Evolutionary conservation across 2,888 invertebrate genomes (phyloP).

Genomic region (Notodonta dromedarius): DNA sequence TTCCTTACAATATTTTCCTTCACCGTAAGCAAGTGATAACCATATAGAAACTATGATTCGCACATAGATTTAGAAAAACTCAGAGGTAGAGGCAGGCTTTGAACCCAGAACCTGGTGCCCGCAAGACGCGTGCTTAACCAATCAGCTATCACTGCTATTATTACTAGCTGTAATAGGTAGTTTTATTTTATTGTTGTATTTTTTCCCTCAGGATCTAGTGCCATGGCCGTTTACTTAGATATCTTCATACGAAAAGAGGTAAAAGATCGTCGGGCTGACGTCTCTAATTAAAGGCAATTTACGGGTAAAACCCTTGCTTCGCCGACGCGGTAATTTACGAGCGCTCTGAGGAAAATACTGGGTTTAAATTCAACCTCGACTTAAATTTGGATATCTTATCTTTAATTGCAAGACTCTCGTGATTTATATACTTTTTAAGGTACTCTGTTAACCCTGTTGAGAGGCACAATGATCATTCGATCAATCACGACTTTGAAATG

Average conservation of each 20-base stretch:
- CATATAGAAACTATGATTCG: too few relatives aligned
- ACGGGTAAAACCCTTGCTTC: slow-evolving; percentile 6
- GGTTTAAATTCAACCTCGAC: slow-evolving; percentile 2
- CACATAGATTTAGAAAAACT: too few relatives aligned
- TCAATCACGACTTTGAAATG: too few relatives aligned
- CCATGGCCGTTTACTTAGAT: neutral
- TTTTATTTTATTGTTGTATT: too few relatives aligned
- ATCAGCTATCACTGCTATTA: too few relatives aligned
- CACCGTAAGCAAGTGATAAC: too few relatives aligned
- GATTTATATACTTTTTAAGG: neutral
- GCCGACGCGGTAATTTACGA: slow-evolving; percentile 5
- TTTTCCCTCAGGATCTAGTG: neutral
- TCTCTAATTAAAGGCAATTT: slow-evolving; percentile 7
- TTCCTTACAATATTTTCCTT: too few relatives aligned
- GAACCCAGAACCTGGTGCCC: too few relatives aligned
- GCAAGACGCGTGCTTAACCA: too few relatives aligned
- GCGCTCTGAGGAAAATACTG: neutral
- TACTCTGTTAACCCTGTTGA: too few relatives aligned
- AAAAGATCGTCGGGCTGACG: slow-evolving; percentile 1
- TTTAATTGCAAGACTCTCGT: slow-evolving; percentile 1
- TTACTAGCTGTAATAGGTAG: too few relatives aligned
- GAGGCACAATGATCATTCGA: neutral
- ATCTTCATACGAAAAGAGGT: neutral
- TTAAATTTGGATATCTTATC: slow-evolving; percentile 4
- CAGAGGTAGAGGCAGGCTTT: too few relatives aligned